Conservation (phyloP, 1,140 invertebrate genomes). For the Papilio xuthus region DNA sequence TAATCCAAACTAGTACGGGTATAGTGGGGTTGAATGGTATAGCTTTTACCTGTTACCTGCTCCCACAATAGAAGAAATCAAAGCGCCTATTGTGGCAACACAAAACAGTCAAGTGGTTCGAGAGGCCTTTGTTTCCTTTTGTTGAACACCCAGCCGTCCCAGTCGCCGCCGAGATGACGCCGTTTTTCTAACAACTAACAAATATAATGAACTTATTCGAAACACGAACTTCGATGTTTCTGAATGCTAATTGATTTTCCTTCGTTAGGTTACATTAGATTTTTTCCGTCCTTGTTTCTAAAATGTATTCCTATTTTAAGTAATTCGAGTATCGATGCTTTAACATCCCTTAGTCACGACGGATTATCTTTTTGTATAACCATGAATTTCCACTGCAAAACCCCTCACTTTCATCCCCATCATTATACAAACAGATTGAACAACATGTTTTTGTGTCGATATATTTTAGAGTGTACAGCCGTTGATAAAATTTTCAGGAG, state of each 20-base stretch:
- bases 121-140: constrained; percentile 57
- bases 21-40: constrained; percentile 39
- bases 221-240: constrained; percentile 30
- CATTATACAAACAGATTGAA: too few relatives aligned
- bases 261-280: background rate
- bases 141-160: constrained; percentile 42
- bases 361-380: too few relatives aligned
- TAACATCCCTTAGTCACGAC: too few relatives aligned
- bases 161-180: constrained; percentile 41
- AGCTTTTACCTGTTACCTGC: constrained; percentile 58
- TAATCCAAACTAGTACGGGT: constrained; percentile 40
- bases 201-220: constrained; percentile 43
- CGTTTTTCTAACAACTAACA: constrained; percentile 33
- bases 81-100: constrained; percentile 62
- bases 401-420: too few relatives aligned
- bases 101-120: constrained; percentile 69
- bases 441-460: too few relatives aligned
- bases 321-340: background rate
- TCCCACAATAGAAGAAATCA: constrained; percentile 65
- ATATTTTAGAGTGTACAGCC: too few relatives aligned
- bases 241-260: constrained; percentile 23
- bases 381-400: too few relatives aligned
- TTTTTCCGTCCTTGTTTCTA: background rate
- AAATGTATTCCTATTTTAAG: background rate
- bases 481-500: too few relatives aligned